phyloP scores from a whole-genome alignment of 2,888 invertebrate genomes.

The Plemyria rubiginata region DNA sequence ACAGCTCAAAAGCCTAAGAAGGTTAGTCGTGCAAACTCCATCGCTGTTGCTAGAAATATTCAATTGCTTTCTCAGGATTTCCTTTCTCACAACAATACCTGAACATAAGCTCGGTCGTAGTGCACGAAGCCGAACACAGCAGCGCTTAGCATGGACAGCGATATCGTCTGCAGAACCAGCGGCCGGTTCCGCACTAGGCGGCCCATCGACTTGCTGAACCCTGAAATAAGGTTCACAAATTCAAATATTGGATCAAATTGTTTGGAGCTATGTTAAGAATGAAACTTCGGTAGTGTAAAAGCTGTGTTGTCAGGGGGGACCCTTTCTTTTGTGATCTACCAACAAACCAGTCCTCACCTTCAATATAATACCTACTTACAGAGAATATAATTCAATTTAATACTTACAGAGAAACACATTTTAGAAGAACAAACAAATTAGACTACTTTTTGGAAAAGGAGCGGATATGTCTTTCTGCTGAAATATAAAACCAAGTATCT shows the following conservation, averaged over 20 bases:
- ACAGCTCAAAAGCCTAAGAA: no score
- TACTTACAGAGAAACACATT: no score
- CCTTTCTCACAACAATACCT: constrained; percentile 47
- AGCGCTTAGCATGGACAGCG: constrained; percentile 59
- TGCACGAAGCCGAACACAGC: constrained; percentile 67
- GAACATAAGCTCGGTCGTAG: constrained; percentile 62
- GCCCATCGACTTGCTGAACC: constrained; percentile 52
- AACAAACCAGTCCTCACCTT: no score
- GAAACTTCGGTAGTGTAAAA: neutral
- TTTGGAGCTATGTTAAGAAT: no score
- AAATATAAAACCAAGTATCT: no score
- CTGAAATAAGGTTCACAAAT: constrained; percentile 43
- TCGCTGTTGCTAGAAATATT: neutral
- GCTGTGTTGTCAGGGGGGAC: no score
- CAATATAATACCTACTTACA: no score
- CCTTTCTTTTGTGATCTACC: neutral
- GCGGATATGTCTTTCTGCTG: no score
- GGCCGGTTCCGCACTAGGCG: constrained; percentile 61
- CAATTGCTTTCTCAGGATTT: neutral
- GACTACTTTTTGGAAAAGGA: no score
- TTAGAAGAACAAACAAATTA: no score
- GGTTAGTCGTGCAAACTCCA: neutral
- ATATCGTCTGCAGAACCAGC: constrained; percentile 60
- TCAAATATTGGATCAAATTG: neutral
- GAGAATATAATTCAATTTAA: no score